A percentile compares a stretch with the other conserved stretches of the same genome.
phyloP scores from a whole-genome alignment of 2,888 invertebrate species.

The Reticulitermes lucifugus region DNA sequence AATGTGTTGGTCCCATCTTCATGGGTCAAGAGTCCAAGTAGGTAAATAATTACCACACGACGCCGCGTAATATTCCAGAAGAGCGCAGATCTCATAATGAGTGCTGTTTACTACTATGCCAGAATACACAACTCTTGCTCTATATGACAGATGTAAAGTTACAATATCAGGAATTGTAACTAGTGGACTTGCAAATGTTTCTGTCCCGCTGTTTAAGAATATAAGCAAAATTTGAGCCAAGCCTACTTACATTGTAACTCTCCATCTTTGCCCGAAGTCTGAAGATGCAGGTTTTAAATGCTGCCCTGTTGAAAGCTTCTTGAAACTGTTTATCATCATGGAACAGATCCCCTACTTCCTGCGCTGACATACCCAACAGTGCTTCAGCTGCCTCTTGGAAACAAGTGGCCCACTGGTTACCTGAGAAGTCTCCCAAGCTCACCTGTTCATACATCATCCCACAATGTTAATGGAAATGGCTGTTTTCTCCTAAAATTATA shows the following conservation, averaged over 20 bases:
- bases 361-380: slow-evolving; percentile 76
- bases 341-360: slow-evolving; percentile 80
- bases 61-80: too few relatives aligned
- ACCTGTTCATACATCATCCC: slow-evolving; percentile 67
- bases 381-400: slow-evolving; percentile 88
- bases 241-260: slow-evolving; percentile 79
- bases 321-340: slow-evolving; percentile 69
- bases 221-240: not conserved
- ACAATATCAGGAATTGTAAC: too few relatives aligned
- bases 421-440: slow-evolving; percentile 88
- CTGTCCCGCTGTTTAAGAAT: not conserved
- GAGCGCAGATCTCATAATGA: too few relatives aligned
- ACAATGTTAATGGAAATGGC: too few relatives aligned
- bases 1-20: too few relatives aligned
- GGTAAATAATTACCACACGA: too few relatives aligned
- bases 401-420: slow-evolving; percentile 90
- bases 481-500: too few relatives aligned
- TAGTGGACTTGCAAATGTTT: not conserved
- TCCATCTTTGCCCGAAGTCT: slow-evolving; percentile 91
- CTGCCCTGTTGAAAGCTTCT: slow-evolving; percentile 77
- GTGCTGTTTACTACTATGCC: too few relatives aligned
- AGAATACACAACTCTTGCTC: too few relatives aligned
- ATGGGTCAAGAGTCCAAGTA: too few relatives aligned
- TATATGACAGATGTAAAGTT: too few relatives aligned
- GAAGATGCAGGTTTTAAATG: slow-evolving; percentile 85